Percentiles rank a stretch among this genome's conserved stretches.
phyloP scores from a whole-genome alignment of 37 sponge, comb jelly and placozoan species.

The Diacarnus erythraeanus region DNA sequence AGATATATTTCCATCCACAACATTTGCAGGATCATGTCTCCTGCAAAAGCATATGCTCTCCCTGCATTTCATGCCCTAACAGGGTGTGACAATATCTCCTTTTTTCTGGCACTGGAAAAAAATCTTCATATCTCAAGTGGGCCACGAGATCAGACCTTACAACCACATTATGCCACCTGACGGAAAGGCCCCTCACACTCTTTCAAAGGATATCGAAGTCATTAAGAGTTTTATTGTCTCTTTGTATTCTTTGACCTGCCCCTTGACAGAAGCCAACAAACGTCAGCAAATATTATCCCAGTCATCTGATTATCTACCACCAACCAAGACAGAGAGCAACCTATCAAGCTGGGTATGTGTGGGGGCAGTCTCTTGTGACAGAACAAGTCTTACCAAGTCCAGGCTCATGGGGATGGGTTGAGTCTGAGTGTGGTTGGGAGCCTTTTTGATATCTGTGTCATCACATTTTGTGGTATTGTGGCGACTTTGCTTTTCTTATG shows the following conservation, averaged over 20 bases:
- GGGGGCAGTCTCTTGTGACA: constrained; percentile 9
- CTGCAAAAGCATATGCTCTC: constrained; percentile 2
- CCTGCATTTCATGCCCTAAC: constrained; percentile 18
- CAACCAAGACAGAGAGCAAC: constrained; percentile 8
- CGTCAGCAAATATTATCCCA: neutral
- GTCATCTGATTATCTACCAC: constrained; percentile 6
- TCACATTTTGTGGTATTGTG: too few species aligned
- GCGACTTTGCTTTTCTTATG: too few species aligned
- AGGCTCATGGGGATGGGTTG: constrained; percentile 3
- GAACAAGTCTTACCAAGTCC: neutral
- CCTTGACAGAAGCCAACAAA: neutral
- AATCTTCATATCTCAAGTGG: constrained; percentile 1
- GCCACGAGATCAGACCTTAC: neutral
- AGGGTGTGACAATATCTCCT: constrained; percentile 1
- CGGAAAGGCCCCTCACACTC: neutral
- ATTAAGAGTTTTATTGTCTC: neutral
- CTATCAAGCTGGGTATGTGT: constrained; percentile 6
- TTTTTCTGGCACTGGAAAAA: neutral
- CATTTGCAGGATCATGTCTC: neutral
- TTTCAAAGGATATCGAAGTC: constrained; percentile 4
- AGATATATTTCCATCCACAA: constrained; percentile 4
- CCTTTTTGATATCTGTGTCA: too few species aligned
- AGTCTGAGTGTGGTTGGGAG: too few species aligned
- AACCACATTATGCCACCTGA: constrained; percentile 8
- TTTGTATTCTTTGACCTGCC: neutral